These are phyloP conservation scores for Dissostichus mawsoni DNA, from an alignment of 2,113 vertebrate species.

Conservation along the genomic window DNA sequence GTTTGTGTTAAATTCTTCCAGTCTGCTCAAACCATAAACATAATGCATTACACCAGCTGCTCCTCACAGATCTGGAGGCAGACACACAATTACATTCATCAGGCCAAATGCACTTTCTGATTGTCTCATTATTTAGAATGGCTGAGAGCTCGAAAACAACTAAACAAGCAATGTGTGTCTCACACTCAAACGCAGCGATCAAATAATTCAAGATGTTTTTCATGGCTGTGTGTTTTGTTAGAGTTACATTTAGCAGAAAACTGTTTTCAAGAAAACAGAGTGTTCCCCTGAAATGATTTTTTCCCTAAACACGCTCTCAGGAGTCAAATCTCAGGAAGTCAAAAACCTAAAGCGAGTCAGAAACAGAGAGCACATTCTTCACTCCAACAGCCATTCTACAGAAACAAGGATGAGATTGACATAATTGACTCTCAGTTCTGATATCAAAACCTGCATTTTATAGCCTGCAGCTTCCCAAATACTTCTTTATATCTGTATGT, in stretches of 20 bases:
- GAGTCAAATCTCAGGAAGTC: background rate
- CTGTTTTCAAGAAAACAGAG: background rate
- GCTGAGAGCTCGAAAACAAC: conserved; percentile 9
- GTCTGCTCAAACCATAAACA: conserved; percentile 15
- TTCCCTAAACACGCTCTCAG: background rate
- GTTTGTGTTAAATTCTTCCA: background rate
- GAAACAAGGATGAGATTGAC: background rate
- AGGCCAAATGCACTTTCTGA: conserved; percentile 27
- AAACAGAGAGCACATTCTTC: too few species aligned
- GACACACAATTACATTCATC: conserved; percentile 35
- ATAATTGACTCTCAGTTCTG: background rate
- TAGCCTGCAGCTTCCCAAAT: too few species aligned
- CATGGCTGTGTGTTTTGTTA: conserved; percentile 6
- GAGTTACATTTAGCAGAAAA: background rate
- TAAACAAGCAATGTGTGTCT: conserved; percentile 19
- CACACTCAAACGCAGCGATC: conserved; percentile 1
- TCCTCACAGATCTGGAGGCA: background rate
- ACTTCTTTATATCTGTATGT: too few species aligned
- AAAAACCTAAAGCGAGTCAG: background rate
- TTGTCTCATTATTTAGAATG: conserved; percentile 34
- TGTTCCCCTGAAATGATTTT: background rate
- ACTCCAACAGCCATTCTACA: background rate
- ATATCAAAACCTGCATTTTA: background rate
- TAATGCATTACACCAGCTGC: background rate
- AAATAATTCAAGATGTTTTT: background rate